phyloP scores from a whole-genome alignment of 1,140 invertebrate genomes.

The Drosophila suzukii region DNA sequence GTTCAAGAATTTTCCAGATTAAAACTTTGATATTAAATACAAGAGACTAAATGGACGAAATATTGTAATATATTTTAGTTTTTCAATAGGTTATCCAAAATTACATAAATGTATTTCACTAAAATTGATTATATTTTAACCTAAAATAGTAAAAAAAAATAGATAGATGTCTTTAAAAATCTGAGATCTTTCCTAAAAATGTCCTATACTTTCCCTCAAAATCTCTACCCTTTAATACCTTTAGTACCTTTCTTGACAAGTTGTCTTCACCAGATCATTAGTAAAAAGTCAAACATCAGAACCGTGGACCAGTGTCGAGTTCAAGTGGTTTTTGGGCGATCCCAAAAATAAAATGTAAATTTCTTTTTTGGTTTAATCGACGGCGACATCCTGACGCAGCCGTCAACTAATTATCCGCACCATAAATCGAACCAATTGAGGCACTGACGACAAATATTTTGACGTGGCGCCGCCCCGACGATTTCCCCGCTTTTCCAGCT shows the following conservation, averaged over 20 bases:
- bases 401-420: slow-evolving; percentile 62
- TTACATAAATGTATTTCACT: no score
- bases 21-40: no score
- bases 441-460: slow-evolving; percentile 80
- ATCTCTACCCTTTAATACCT: background rate
- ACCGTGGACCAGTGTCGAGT: slow-evolving; percentile 10
- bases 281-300: slow-evolving; percentile 9
- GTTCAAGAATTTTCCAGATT: no score
- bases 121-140: no score
- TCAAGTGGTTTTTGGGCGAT: slow-evolving; percentile 50
- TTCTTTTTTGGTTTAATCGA: slow-evolving; percentile 46
- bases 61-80: no score
- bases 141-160: no score
- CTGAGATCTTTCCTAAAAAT: no score
- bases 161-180: no score
- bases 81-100: no score
- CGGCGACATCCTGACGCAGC: slow-evolving; percentile 71
- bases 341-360: slow-evolving; percentile 29
- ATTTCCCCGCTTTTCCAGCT: slow-evolving; percentile 19
- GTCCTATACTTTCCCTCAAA: no score
- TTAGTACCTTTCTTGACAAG: slow-evolving; percentile 2
- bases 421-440: slow-evolving; percentile 72
- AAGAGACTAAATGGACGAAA: no score
- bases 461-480: slow-evolving; percentile 63
- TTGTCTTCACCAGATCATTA: slow-evolving; percentile 43